phyloP scores from a whole-genome alignment of 2,888 invertebrate genomes.

The Beris morrisii region DNA sequence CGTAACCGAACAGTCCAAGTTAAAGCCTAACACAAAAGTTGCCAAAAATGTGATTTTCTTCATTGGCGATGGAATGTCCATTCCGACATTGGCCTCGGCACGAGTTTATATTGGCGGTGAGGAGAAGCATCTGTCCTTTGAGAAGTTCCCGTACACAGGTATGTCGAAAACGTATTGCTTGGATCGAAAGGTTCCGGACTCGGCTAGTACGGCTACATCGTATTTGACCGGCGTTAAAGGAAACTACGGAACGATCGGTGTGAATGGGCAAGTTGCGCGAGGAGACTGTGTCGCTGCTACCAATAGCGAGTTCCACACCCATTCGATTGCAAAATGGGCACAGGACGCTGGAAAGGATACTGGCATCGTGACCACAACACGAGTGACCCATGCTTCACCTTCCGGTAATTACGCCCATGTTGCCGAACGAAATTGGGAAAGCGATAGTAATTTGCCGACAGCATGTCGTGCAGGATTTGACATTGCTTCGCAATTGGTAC shows the following conservation, averaged over 20 bases:
- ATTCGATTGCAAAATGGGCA: conserved; percentile 71
- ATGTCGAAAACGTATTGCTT: conserved; percentile 72
- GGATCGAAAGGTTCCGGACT: conserved; percentile 76
- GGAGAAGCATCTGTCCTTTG: conserved; percentile 70
- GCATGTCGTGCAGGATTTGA: conserved; percentile 53
- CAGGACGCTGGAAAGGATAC: conserved; percentile 66
- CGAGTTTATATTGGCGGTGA: conserved; percentile 77
- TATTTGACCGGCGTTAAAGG: conserved; percentile 78
- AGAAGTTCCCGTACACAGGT: conserved; percentile 73
- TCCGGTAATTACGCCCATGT: conserved; percentile 66
- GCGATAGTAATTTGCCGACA: conserved; percentile 60
- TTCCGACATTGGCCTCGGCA: conserved; percentile 77
- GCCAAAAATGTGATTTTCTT: conserved; percentile 81
- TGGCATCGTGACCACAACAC: conserved; percentile 73
- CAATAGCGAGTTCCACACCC: conserved; percentile 56
- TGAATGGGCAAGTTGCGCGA: conserved; percentile 66
- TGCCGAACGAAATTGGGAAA: conserved; percentile 73
- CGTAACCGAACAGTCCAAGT: conserved; percentile 48
- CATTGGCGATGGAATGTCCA: conserved; percentile 86
- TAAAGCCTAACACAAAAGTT: conserved; percentile 51
- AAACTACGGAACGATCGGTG: conserved; percentile 74
- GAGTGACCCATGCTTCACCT: conserved; percentile 80
- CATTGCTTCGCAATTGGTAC: conserved; percentile 71
- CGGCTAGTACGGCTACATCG: conserved; percentile 81
- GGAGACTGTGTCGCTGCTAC: conserved; percentile 55